These are phyloP conservation scores for Diabrotica undecimpunctata DNA, from an alignment of 1,140 invertebrate species.

Conservation along the genomic window DNA sequence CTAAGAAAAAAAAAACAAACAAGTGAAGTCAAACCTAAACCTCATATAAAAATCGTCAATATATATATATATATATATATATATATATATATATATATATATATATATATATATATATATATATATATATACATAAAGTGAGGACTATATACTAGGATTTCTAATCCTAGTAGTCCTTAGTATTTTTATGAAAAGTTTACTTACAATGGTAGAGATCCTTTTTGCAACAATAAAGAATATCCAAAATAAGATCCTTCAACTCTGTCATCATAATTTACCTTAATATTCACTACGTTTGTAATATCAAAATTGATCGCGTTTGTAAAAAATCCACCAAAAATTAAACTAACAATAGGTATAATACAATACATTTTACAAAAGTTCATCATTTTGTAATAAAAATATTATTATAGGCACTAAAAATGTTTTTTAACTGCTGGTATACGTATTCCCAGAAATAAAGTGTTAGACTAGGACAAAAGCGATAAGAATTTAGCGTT, in stretches of 20 bases:
- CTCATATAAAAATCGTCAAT: no score
- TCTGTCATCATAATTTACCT: not conserved
- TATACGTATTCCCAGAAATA: no score
- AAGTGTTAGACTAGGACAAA: not conserved
- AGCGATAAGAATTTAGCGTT: not conserved
- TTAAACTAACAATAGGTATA: not conserved
- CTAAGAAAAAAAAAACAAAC: no score
- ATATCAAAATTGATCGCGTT: conserved; percentile 4
- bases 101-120: no score
- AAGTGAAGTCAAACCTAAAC: no score
- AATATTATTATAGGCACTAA: not conserved
- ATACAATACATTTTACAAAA: not conserved
- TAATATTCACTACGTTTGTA: not conserved
- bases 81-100: no score
- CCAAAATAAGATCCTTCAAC: conserved; percentile 1
- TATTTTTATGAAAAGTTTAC: not conserved
- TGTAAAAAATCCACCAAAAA: not conserved
- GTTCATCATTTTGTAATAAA: not conserved
- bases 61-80: no score
- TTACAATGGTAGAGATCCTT: conserved; percentile 7
- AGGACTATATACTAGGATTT: no score
- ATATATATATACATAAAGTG: no score
- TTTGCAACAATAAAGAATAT: conserved; percentile 14
- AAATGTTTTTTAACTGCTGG: no score
- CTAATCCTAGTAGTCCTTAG: no score